A percentile compares a stretch with the other conserved stretches of the same genome.
Conservation (phyloP, 2,797 vertebrate genomes). For the Tangara arthus region DNA sequence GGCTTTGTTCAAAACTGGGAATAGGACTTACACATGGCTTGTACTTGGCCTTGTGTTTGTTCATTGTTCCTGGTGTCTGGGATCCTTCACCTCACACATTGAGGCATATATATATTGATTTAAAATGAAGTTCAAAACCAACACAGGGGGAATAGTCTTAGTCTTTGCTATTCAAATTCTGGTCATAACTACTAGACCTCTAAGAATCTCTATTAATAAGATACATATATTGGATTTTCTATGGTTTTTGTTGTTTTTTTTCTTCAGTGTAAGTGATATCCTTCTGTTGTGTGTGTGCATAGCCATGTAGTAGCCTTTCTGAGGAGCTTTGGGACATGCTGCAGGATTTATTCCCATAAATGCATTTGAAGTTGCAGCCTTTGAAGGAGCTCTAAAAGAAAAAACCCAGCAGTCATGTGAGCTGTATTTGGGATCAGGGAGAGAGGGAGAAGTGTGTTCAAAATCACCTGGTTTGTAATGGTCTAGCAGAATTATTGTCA, state of each 20-base stretch:
- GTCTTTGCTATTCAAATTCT: neutral
- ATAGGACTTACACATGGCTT: neutral
- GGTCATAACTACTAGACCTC: neutral
- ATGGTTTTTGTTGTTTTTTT: neutral
- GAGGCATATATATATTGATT: neutral
- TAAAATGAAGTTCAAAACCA: neutral
- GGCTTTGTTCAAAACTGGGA: neutral
- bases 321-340: neutral
- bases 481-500: neutral
- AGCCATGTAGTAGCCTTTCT: neutral
- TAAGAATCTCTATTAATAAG: neutral
- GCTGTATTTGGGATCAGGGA: neutral
- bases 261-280: neutral
- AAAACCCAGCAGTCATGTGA: neutral
- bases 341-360: neutral
- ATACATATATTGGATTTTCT: neutral
- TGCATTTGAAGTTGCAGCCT: neutral
- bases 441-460: neutral
- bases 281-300: neutral
- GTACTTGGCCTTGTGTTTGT: neutral
- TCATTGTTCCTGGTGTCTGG: neutral
- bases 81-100: neutral
- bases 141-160: neutral
- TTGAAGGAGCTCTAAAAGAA: neutral
- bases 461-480: neutral